Base-by-base conservation (phyloP, 92 coral and sea anemone species). In the Montipora capitata region DNA sequence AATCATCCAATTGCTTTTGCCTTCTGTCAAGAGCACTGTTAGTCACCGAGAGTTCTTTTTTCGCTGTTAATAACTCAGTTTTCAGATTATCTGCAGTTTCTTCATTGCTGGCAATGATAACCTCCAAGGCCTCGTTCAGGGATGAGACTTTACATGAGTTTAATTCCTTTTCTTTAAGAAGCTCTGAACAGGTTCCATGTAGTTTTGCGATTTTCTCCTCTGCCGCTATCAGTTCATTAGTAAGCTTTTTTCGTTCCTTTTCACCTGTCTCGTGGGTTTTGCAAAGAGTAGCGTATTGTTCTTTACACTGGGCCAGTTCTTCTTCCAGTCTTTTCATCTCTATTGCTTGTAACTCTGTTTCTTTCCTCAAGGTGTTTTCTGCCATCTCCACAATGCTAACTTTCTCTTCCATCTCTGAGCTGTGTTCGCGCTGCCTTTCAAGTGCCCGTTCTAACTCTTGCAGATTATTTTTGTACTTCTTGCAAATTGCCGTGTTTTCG, bases 61-160 rank as follows among this genome's bases (percentile, higher is more conserved):
- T 95, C 0, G 92, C 70, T 3, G 79, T 69, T 48, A 93, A 72
- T 10, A 93, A 78, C 10, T 95, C 98, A 10, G 79, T 92, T 76
- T 95, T 95, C 76, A 95, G 72, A 27, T 84, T 89, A 9, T 86
- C 88, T 62, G 86, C 87, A 10, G 90, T 76, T 74, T 95, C 88
- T 64, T 95, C 98, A 16, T 91, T 90, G 72, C 94, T 88, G 0
- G 88, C 71, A 49, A 95, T 79, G 42, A 91, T 67, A 2, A 88
- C 85, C 49, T 95, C 98, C 78, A 93, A 68, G 6, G 98, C 92
- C 38, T 95, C 98, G 73, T 92, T 95, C 70, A 95, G 88, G 14
- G 96, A 86, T 9, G 76, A 13, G 17, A 95, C 87, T 74, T 95
- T 95, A 4, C 90, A 91, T 15, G 92, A 88, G 10, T 89, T 82